Evolutionary conservation across 2,797 vertebrate genomes (phyloP), one percentile per base, ranked within the genome.

Genomic region (Hypotaenidia okinawae): DNA sequence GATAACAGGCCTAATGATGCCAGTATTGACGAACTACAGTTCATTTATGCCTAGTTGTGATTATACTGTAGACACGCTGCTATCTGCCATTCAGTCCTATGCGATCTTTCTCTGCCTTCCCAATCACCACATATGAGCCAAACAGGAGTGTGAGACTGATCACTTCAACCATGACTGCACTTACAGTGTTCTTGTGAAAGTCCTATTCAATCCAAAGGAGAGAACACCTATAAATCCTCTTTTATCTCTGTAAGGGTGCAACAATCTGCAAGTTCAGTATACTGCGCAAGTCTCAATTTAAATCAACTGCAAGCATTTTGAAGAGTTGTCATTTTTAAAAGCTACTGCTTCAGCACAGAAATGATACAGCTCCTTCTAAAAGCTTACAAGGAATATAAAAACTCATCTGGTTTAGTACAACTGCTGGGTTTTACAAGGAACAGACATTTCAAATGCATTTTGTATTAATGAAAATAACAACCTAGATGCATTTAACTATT

Each of bases 291-390:
- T 81, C 80, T 80, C 49, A 90, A 87, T 95, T 95, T 86, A 90
- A 94, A 90, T 72, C 75, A 94, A 62, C 84, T 54, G 57, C 32
- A 61, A 84, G 35, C 74, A 81, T 90, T 87, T n/a, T 64, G 49
- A 89, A 92, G 68, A 93, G 77, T 73, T 84, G 47, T 91, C 51
- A 63, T 54, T 79, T 80, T 92, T 88, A 90, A 91, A 89, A 79
- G 68, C 59, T 75, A 5, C 0, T 87, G 54, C 59, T 94, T 88
- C 45, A 80, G 41, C 55, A 70, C 22, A 84, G 68, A 76, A 89
- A 83, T 63, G 10, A 73, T 92, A 54, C 28, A 66, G 17, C 32
- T 87, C n/a, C 22, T 78, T 63, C 61, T 82, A 62, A 76, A 95
- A 72, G 58, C 54, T 72, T 61, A 59, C 5, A 54, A 76, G 32